Evolutionary conservation across 2,113 vertebrate genomes (phyloP), one percentile per base, ranked within the genome.

Genomic region (Melospiza melodia): DNA sequence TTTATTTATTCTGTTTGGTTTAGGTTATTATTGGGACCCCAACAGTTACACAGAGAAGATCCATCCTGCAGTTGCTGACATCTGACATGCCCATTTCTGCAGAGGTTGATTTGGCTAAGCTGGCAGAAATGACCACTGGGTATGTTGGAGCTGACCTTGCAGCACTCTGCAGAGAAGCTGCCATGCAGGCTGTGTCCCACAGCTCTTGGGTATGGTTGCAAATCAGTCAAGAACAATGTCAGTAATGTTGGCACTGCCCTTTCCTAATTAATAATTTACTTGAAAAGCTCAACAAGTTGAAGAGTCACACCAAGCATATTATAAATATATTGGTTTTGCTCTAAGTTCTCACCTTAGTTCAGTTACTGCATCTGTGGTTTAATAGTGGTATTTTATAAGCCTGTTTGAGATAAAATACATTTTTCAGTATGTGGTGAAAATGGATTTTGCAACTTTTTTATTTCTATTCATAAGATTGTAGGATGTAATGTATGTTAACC

Each of bases 131-230:
- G 93, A 99, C 99, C 0, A 93, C 98, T 15, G 99, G 99, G 30
- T 99, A 98, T 7, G 99, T 99, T 8, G 99, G 99, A 43, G 99
- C 99, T 22, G 99, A 99, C 95, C 98, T 99, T 55, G 98, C 98
- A 5, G 99, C 99, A 3, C 98, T 99, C 89, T 99, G 99, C 97
- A 97, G 99, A 85, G 99, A 99, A 86, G 99, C 99, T 21, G 98
- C 98, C n/a, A 96, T 99, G 98, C 97, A 97, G 11, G 98, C 98
- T 46, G 41, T 99, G 69, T 97, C 98, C n/a, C 98, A 94, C 48
- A 94, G 89, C 46, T 85, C 97, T 49, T 98, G 97, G 98, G 99
- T 99, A 98, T 93, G 97, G 37, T 46, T 74, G 55, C 58, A 55
- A 3, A 84, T 74, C 31, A 58, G 30, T 63, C 57, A 22, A 61